Conservation (phyloP, 2,888 invertebrate species). For the Brachycybe producta region DNA sequence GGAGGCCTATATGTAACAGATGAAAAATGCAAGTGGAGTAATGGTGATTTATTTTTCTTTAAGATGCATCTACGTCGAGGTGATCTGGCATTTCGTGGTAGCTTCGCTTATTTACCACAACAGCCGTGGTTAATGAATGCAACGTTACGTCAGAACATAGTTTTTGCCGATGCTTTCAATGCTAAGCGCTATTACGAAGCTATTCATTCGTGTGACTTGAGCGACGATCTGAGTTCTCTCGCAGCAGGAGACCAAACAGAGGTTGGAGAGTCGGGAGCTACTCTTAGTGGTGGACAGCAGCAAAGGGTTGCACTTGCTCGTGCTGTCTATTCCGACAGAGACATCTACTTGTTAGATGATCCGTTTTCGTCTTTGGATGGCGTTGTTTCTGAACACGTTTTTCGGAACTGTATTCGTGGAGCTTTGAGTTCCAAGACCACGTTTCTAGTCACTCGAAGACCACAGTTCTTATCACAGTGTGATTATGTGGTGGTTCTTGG, state of each 20-base stretch:
- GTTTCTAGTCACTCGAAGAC: not conserved
- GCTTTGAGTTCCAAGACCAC: slow-evolving; percentile 7
- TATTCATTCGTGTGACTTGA: slow-evolving; percentile 41
- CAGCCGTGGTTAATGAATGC: slow-evolving; percentile 35
- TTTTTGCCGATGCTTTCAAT: slow-evolving; percentile 32
- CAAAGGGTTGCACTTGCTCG: slow-evolving; percentile 44
- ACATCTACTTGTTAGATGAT: slow-evolving; percentile 46
- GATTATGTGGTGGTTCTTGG: slow-evolving; percentile 45
- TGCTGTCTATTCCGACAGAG: slow-evolving; percentile 38
- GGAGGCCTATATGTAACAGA: no score
- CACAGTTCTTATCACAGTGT: slow-evolving; percentile 38
- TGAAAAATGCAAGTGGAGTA: no score
- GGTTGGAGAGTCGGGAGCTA: slow-evolving; percentile 39
- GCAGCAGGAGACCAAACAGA: slow-evolving; percentile 46
- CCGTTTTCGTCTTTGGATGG: slow-evolving; percentile 31
- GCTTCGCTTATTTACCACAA: slow-evolving; percentile 44
- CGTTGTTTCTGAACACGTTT: slow-evolving; percentile 3
- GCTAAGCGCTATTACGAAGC: slow-evolving; percentile 30
- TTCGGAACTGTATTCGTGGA: slow-evolving; percentile 7
- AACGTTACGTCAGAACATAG: slow-evolving; percentile 31
- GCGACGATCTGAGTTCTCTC: slow-evolving; percentile 42
- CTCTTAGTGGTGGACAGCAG: slow-evolving; percentile 42
- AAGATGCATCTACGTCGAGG: slow-evolving; percentile 27
- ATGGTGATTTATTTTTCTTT: no score
- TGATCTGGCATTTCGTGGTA: slow-evolving; percentile 39